Percentiles rank a stretch among this genome's conserved stretches.
These are phyloP conservation scores for Hipparchia sbordonii DNA, from an alignment of 2,888 invertebrate genomes.

Conservation along the genomic window DNA sequence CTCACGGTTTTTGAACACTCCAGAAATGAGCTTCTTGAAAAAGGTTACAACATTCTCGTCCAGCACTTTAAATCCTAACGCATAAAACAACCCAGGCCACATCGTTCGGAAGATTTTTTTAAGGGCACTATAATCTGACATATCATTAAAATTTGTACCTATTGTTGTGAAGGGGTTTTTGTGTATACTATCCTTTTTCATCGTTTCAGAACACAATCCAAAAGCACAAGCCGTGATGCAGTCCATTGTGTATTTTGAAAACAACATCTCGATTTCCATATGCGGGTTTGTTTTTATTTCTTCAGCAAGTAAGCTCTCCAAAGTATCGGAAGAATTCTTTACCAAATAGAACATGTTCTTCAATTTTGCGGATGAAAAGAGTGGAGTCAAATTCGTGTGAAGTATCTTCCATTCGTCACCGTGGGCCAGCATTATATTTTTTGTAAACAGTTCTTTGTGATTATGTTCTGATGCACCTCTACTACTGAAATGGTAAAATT, in stretches of 20 bases:
- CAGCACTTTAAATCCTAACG: background rate
- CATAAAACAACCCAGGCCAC: slow-evolving; percentile 13
- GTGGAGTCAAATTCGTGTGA: slow-evolving; percentile 61
- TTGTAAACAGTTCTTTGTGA: background rate
- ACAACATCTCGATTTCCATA: background rate
- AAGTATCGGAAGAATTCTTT: slow-evolving; percentile 48
- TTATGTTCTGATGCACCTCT: slow-evolving; percentile 1
- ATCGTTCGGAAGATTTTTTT: slow-evolving; percentile 1
- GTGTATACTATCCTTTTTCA: slow-evolving; percentile 44
- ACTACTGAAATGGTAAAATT: background rate
- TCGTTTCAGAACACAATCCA: slow-evolving; percentile 57
- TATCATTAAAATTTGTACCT: background rate
- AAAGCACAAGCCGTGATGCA: slow-evolving; percentile 60
- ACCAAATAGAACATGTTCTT: slow-evolving; percentile 67
- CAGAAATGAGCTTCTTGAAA: background rate
- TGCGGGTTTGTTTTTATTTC: background rate
- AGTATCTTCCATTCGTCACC: slow-evolving; percentile 66
- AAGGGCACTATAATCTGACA: background rate
- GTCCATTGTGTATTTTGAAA: slow-evolving; percentile 59
- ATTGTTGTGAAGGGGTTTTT: slow-evolving; percentile 42
- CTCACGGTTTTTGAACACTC: slow-evolving; percentile 4
- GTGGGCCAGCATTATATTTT: slow-evolving; percentile 47
- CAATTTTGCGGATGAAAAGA: slow-evolving; percentile 66
- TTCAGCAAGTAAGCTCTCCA: slow-evolving; percentile 51
- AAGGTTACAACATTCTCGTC: background rate